Evolutionary conservation across 2,113 vertebrate genomes (phyloP), one percentile per base, ranked within the genome.

Genomic region (Oreotrochilus melanogaster): DNA sequence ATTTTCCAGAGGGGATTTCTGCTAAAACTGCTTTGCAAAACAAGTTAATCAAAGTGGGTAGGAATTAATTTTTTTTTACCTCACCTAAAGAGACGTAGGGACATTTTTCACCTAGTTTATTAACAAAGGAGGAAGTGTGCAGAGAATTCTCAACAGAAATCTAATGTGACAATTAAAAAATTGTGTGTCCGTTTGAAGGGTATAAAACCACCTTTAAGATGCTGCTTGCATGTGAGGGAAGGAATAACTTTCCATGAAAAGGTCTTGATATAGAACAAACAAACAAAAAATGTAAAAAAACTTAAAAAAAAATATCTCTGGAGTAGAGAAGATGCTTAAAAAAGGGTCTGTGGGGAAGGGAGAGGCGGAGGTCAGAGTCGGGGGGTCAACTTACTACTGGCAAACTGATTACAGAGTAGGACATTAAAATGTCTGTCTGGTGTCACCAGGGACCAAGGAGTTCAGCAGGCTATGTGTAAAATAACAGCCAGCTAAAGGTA

Each of bases 11-110:
- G 66, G 82, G 80, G 15, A 43, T 87, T 81, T 72, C 53, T 92
- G 86, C 30, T 85, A 73, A 91, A 93, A 89, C 57, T 64, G 54
- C 27, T 88, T 95, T 86, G 47, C 33, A 51, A 93, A 95, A 73
- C 71, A 83, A 62, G 62, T 94, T 96, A 95, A 95, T 95, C 88
- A 81, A 57, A 92, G 30, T 73, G 13, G 18, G 28, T 67, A 91
- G 18, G 67, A 90, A 81, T 94, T 92, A 73, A 28, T 61, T 76
- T 85, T 76, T 95, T 81, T 95, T 92, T 72, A 37, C 42, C 13
- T 87, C 51, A 87, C 57, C 70, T 96, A 85, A 73, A 94, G 58
- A 87, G 51, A 74, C 30, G 18, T 30, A 60, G n/a, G 54, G 56
- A 88, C 42, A 35, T 86, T 94, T 92, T 83, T 90, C 51, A 88